These are phyloP conservation scores for Pelecanoides urinatrix DNA, from an alignment of 2,113 vertebrate genomes.

Conservation along the genomic window DNA sequence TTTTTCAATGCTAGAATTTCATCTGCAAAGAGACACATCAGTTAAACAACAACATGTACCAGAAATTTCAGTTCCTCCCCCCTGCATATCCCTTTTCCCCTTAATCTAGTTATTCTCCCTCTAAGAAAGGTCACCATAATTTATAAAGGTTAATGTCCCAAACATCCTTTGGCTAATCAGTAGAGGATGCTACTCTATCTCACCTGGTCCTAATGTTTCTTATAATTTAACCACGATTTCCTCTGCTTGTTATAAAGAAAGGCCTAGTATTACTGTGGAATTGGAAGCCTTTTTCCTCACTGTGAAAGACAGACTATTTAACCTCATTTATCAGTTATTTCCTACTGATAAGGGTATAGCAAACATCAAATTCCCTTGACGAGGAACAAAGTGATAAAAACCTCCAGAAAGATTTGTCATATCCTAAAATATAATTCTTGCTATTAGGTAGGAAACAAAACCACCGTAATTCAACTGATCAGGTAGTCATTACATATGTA, in stretches of 20 bases:
- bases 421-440: background rate
- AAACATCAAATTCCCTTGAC: conserved; percentile 1
- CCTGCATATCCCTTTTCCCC: background rate
- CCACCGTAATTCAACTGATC: background rate
- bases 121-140: conserved; percentile 28
- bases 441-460: conserved; percentile 1
- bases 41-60: background rate
- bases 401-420: background rate
- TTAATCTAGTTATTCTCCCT: background rate
- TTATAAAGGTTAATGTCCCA: conserved; percentile 41
- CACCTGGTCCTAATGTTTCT: conserved; percentile 21
- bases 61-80: background rate
- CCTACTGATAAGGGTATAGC: conserved; percentile 1
- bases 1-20: background rate
- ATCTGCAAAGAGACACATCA: background rate
- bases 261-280: background rate
- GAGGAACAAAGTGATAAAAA: background rate
- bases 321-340: conserved; percentile 22
- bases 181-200: conserved; percentile 38
- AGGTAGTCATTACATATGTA: background rate
- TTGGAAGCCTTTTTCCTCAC: background rate
- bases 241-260: background rate
- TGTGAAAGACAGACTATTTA: background rate
- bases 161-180: conserved; percentile 41
- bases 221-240: background rate